Evolutionary conservation across 1,140 invertebrate species (phyloP).

Genomic region (Metaphire vulgaris): DNA sequence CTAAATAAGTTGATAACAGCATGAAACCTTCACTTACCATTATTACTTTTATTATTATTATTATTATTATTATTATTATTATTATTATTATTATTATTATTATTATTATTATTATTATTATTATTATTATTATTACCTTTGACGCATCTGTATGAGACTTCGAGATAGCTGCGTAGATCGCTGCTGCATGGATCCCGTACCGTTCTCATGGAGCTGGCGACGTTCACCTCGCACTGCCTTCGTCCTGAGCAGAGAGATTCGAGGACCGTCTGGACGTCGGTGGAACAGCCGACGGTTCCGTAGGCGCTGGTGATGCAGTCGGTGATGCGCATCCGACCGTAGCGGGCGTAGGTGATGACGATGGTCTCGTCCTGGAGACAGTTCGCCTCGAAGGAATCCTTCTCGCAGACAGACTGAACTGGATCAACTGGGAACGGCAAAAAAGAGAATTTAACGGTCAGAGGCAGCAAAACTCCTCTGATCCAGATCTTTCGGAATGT

Average conservation of each 20-base stretch:
- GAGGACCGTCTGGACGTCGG: background rate
- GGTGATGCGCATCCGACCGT: slow-evolving; percentile 23
- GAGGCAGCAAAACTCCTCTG: too few relatives aligned
- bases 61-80: too few relatives aligned
- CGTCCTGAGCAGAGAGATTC: background rate
- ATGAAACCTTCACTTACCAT: too few relatives aligned
- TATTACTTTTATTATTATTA: too few relatives aligned
- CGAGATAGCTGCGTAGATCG: background rate
- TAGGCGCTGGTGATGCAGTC: slow-evolving; percentile 19
- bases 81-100: too few relatives aligned
- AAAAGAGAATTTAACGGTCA: background rate
- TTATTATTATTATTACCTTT: background rate
- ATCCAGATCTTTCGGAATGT: too few relatives aligned
- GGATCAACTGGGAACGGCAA: background rate
- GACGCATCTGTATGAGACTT: background rate
- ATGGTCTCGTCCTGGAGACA: slow-evolving; percentile 16
- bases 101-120: too few relatives aligned
- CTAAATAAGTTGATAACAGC: too few relatives aligned
- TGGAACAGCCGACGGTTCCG: slow-evolving; percentile 20
- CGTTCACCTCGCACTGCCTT: background rate
- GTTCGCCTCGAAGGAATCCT: slow-evolving; percentile 1
- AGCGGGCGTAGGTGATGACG: slow-evolving; percentile 16
- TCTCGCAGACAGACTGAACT: slow-evolving; percentile 15
- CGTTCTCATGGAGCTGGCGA: background rate
- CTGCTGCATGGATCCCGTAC: background rate